Evolutionary conservation across 2,797 vertebrate genomes (phyloP).

Genomic region (Aotus griseimembra): DNA sequence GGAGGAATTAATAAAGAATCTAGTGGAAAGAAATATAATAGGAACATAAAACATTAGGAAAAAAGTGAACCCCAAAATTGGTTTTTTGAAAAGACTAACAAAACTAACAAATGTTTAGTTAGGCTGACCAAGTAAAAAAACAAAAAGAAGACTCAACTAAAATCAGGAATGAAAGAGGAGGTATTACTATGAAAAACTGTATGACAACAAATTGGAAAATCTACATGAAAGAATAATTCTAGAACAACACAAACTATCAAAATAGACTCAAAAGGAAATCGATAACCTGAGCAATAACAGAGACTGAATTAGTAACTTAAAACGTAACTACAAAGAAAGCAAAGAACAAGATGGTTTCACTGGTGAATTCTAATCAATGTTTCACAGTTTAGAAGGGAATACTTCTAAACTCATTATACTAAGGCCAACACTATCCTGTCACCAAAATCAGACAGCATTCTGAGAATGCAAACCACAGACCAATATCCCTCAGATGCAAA

Average conservation of each 20-base stretch:
- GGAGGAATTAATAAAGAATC: neutral
- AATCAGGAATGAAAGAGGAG: neutral
- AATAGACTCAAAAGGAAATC: neutral
- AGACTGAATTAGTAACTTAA: neutral
- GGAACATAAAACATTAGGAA: neutral
- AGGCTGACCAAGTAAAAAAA: neutral
- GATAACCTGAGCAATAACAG: neutral
- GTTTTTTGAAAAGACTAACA: neutral
- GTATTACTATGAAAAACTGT: neutral
- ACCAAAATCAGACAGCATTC: neutral
- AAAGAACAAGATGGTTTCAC: neutral
- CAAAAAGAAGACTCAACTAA: neutral
- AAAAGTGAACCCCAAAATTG: neutral
- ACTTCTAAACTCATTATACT: neutral
- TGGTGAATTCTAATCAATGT: neutral
- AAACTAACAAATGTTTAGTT: neutral
- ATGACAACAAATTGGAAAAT: neutral
- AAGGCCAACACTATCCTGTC: neutral
- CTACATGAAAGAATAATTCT: neutral
- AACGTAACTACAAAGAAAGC: slow-evolving; percentile 1
- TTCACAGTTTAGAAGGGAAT: neutral
- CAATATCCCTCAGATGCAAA: neutral
- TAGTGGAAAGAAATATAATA: neutral
- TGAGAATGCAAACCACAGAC: neutral
- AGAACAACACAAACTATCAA: neutral